These are phyloP conservation scores for Caranx melampygus DNA, from an alignment of 2,113 vertebrate genomes.

Conservation along the genomic window DNA sequence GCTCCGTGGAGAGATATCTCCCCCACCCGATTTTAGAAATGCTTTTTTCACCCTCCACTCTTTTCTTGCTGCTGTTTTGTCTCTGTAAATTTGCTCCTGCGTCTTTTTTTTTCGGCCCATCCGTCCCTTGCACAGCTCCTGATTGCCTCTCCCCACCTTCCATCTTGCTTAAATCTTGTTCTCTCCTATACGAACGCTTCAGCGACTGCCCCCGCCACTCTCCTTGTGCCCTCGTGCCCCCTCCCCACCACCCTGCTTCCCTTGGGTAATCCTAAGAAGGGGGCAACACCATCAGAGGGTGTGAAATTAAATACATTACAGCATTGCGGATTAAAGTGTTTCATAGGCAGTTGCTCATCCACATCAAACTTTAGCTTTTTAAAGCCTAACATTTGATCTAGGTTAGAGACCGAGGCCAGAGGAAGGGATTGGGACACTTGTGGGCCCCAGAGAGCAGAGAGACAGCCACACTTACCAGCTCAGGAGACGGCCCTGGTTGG, in stretches of 20 bases:
- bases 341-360: constrained; percentile 97
- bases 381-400: constrained; percentile 94
- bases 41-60: constrained; percentile 38
- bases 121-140: constrained; percentile 13
- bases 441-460: constrained; percentile 57
- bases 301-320: constrained; percentile 99
- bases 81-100: background rate
- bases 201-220: constrained; percentile 75
- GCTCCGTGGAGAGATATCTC: constrained; percentile 58
- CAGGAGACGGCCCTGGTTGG: constrained; percentile 57
- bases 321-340: constrained; percentile 92
- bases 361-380: constrained; percentile 94
- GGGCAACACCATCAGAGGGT: constrained; percentile 91
- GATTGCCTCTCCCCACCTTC: constrained; percentile 18
- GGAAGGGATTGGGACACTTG: constrained; percentile 68
- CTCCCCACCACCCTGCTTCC: constrained; percentile 65
- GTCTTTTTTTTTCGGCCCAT: constrained; percentile 34
- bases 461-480: constrained; percentile 18
- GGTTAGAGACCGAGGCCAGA: constrained; percentile 84
- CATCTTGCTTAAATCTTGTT: constrained; percentile 56
- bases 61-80: background rate
- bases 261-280: constrained; percentile 83
- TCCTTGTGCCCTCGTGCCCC: constrained; percentile 85
- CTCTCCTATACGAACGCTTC: constrained; percentile 73
- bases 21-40: constrained; percentile 53